A percentile compares a stretch with the other conserved stretches of the same genome.
Evolutionary conservation across 2,888 invertebrate species (phyloP).

Genomic region (Linyphia triangularis): DNA sequence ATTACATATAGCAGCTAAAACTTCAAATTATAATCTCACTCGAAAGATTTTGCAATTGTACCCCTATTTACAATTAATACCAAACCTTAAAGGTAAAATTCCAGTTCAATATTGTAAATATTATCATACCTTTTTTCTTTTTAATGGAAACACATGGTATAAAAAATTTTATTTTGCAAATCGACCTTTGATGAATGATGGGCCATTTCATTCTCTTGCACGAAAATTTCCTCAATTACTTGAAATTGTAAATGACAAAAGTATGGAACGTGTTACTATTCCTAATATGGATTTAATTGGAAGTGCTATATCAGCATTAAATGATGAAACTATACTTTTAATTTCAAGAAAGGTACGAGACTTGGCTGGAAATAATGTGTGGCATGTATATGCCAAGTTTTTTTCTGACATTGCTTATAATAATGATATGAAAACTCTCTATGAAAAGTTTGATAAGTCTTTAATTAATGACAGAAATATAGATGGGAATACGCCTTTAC

Average conservation of each 20-base stretch:
- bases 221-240: background rate
- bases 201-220: background rate
- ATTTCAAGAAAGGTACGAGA: background rate
- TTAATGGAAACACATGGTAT: background rate
- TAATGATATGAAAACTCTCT: background rate
- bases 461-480: background rate
- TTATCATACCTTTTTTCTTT: background rate
- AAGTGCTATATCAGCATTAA: background rate
- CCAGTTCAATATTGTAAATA: background rate
- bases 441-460: background rate
- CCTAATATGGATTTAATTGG: background rate
- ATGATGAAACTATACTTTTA: background rate
- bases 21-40: background rate
- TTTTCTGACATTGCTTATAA: no score
- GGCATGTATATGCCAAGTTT: background rate
- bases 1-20: background rate
- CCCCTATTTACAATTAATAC: background rate
- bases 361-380: background rate
- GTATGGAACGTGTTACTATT: background rate
- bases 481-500: background rate
- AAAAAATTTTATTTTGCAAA: background rate
- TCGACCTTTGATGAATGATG: no score
- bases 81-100: background rate
- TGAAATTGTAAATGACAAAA: background rate
- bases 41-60: background rate